Conservation (phyloP, 1,140 invertebrate genomes). For the Danaus melanippus region DNA sequence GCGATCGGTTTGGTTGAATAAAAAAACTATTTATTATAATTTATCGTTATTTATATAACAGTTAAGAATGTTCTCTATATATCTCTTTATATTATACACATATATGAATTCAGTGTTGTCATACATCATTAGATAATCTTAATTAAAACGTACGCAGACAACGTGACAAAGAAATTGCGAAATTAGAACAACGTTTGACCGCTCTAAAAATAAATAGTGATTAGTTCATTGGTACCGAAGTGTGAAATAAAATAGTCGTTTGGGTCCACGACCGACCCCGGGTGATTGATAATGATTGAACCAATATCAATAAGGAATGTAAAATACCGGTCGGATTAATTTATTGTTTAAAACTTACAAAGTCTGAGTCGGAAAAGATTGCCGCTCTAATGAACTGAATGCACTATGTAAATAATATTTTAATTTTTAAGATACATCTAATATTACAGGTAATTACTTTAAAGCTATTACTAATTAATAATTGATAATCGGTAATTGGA, state of each 20-base stretch:
- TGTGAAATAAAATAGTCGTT: constrained; percentile 4
- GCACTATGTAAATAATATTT: background rate
- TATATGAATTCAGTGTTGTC: too few species aligned
- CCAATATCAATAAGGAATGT: constrained; percentile 18
- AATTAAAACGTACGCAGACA: constrained; percentile 4
- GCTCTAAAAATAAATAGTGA: constrained; percentile 12
- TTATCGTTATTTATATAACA: too few species aligned
- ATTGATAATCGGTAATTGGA: background rate
- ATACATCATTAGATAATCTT: too few species aligned
- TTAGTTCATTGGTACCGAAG: constrained; percentile 8
- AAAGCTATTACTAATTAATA: too few species aligned
- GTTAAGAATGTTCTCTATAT: too few species aligned
- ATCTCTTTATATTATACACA: too few species aligned
- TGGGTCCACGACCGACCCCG: constrained; percentile 21
- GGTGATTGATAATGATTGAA: constrained; percentile 24
- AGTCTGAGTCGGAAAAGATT: background rate
- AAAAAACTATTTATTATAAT: too few species aligned
- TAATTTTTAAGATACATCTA: background rate
- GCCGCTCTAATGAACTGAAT: background rate
- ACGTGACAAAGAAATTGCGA: constrained; percentile 16
- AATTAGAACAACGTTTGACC: constrained; percentile 16
- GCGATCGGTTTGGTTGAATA: too few species aligned
- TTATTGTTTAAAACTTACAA: constrained; percentile 3
- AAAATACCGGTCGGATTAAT: constrained; percentile 16
- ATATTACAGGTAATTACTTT: background rate